Evolutionary conservation across 2,888 invertebrate species (phyloP).

Genomic region (Heliconius ethilla): DNA sequence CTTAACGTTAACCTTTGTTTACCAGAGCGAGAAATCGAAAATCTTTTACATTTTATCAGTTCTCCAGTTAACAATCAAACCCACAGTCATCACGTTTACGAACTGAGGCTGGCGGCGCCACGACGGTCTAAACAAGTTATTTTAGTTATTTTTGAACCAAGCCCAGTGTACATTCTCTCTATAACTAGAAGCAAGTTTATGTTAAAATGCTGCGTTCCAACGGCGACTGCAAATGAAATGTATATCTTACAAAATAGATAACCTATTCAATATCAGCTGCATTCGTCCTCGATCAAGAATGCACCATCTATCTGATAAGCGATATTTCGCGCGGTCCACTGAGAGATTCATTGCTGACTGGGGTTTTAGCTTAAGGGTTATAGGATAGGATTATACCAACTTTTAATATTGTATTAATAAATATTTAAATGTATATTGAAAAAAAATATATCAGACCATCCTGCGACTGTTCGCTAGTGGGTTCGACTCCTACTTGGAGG

Average conservation of each 20-base stretch:
- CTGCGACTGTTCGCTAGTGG: too few species aligned
- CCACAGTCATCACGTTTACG: background rate
- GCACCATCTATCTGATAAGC: slow-evolving; percentile 71
- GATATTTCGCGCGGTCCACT: slow-evolving; percentile 56
- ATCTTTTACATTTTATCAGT: background rate
- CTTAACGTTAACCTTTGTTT: background rate
- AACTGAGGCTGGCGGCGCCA: background rate
- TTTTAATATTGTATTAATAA: slow-evolving; percentile 18
- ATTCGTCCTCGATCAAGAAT: slow-evolving; percentile 59
- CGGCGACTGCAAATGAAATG: slow-evolving; percentile 27
- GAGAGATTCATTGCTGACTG: slow-evolving; percentile 69
- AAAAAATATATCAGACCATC: background rate
- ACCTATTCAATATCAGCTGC: slow-evolving; percentile 43
- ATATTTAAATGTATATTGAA: background rate
- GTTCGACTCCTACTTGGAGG: too few species aligned
- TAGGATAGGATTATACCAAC: slow-evolving; percentile 33
- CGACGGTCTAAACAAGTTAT: background rate
- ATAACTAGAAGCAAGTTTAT: slow-evolving; percentile 17
- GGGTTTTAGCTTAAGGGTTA: slow-evolving; percentile 46
- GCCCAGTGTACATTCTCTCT: slow-evolving; percentile 9
- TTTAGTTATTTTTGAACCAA: slow-evolving; percentile 11
- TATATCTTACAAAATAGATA: slow-evolving; percentile 42
- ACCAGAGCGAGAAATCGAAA: background rate
- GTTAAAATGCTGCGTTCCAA: slow-evolving; percentile 20
- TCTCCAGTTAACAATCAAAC: background rate